Evolutionary conservation across 1,140 invertebrate species (phyloP).

Genomic region (Dufourea novaeangliae): DNA sequence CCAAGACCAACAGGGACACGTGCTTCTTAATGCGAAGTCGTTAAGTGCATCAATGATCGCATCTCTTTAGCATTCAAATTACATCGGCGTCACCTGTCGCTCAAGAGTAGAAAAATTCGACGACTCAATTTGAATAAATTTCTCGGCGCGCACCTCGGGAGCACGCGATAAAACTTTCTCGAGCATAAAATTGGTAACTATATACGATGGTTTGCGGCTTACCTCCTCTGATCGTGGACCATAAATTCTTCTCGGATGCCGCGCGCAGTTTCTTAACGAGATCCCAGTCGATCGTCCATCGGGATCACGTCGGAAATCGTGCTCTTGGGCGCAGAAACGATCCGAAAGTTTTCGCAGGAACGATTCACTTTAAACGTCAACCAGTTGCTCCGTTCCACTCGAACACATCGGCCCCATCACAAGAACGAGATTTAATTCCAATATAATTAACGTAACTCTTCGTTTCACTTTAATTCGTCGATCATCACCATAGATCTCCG

Average conservation of each 20-base stretch:
- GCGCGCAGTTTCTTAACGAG: slow-evolving; percentile 6
- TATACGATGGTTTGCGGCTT: slow-evolving; percentile 15
- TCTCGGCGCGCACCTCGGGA: neutral
- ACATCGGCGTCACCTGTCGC: slow-evolving; percentile 15
- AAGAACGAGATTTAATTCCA: neutral
- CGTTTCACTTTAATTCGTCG: neutral
- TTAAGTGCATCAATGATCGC: slow-evolving; percentile 18
- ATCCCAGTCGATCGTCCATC: slow-evolving; percentile 1
- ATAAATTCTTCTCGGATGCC: neutral
- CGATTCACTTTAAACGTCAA: slow-evolving; percentile 1
- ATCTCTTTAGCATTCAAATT: slow-evolving; percentile 30
- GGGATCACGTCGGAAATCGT: neutral
- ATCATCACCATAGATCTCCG: neutral
- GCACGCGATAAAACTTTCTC: slow-evolving; percentile 15
- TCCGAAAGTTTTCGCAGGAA: neutral
- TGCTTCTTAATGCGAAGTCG: slow-evolving; percentile 12
- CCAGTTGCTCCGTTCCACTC: neutral
- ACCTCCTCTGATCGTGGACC: slow-evolving; percentile 21
- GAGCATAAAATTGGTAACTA: slow-evolving; percentile 29
- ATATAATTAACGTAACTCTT: neutral
- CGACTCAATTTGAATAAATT: slow-evolving; percentile 51
- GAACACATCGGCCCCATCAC: neutral
- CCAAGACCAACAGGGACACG: slow-evolving; percentile 6
- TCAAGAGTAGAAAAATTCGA: slow-evolving; percentile 21
- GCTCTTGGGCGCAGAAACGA: too few species aligned